Conservation (phyloP, 2,797 vertebrate genomes). For the Tauraco hartlaubi region DNA sequence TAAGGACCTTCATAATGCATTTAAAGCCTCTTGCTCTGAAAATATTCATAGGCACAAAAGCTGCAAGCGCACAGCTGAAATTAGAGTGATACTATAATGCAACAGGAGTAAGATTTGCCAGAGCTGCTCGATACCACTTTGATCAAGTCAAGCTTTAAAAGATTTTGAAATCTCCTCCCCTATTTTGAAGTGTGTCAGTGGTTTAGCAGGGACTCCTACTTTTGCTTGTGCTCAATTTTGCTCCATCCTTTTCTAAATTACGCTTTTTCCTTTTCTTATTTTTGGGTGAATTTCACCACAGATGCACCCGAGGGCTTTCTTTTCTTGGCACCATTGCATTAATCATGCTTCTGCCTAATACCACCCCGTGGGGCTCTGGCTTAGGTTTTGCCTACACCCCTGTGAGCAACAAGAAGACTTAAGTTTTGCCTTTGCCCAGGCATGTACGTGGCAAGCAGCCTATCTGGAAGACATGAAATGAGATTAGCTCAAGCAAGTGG, state of each 20-base stretch:
- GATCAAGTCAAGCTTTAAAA: not conserved
- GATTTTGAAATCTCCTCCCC: not conserved
- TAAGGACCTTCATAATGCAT: not conserved
- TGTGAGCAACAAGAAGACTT: not conserved
- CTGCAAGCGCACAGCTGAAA: not conserved
- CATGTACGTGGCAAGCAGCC: constrained; percentile 37
- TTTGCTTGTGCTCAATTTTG: not conserved
- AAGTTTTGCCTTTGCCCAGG: constrained; percentile 30
- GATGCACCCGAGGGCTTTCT: not conserved
- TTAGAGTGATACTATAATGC: not conserved
- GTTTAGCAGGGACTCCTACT: not conserved
- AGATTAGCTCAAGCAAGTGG: constrained; percentile 25
- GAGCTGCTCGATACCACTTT: not conserved
- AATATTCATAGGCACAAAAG: not conserved
- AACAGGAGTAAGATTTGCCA: not conserved
- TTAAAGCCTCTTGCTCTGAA: not conserved
- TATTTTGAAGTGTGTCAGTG: not conserved
- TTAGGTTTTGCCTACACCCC: not conserved
- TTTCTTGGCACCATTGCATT: not conserved
- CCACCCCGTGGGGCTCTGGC: constrained; percentile 41
- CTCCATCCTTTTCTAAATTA: not conserved
- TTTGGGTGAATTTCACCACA: not conserved
- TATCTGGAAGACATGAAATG: constrained; percentile 1
- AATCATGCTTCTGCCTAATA: not conserved
- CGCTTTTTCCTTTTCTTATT: not conserved